A percentile compares a stretch with the other conserved stretches of the same genome.
phyloP scores from a whole-genome alignment of 2,797 vertebrate species.

The Alauda arvensis region DNA sequence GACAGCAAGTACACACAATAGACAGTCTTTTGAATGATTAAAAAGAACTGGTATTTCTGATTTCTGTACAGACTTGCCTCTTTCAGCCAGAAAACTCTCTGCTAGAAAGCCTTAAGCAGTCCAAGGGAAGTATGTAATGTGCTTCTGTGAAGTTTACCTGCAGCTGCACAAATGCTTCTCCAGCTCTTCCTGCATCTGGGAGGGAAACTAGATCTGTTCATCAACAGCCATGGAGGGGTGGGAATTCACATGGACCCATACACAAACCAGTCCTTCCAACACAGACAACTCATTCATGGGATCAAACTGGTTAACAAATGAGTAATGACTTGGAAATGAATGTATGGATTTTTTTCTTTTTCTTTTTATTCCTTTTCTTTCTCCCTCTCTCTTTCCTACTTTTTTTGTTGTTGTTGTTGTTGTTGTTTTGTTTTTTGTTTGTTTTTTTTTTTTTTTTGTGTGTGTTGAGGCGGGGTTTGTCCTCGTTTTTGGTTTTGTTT shows the following conservation, averaged over 20 bases:
- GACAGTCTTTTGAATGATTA: not conserved
- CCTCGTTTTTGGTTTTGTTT: not conserved
- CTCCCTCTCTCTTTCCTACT: fast-evolving
- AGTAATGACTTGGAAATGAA: not conserved
- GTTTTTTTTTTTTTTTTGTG: too few species aligned
- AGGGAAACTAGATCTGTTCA: not conserved
- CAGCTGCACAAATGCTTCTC: not conserved
- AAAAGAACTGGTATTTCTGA: not conserved
- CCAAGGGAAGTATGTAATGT: not conserved
- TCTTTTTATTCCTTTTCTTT: not conserved
- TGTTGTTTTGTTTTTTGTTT: not conserved
- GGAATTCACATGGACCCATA: not conserved
- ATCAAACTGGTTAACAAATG: not conserved
- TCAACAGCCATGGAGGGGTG: not conserved
- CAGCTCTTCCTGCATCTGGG: not conserved
- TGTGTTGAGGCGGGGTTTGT: too few species aligned
- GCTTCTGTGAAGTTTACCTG: not conserved
- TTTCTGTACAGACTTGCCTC: not conserved
- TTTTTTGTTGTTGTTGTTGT: fast-evolving
- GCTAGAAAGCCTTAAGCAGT: not conserved
- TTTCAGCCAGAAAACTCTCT: not conserved
- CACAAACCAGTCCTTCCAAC: not conserved
- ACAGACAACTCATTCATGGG: not conserved
- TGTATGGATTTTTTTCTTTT: not conserved
- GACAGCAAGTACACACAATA: not conserved